phyloP scores from a whole-genome alignment of 2,797 vertebrate genomes.

The Peromyscus eremicus region DNA sequence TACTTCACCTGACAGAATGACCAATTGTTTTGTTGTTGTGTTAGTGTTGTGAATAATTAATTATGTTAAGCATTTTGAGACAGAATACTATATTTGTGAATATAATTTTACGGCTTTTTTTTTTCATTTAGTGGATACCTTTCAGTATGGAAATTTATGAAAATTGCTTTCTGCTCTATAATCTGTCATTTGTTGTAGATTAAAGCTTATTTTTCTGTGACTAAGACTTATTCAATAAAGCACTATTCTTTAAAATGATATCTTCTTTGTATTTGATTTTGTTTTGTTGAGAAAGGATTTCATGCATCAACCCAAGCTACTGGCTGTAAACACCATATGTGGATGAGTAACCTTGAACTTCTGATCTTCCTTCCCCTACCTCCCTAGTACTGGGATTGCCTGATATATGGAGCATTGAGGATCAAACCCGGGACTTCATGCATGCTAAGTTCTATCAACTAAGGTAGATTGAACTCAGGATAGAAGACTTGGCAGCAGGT shows the following conservation, averaged over 20 bases:
- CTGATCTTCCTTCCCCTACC: not conserved
- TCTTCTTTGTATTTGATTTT: constrained; percentile 56
- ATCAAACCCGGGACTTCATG: not conserved
- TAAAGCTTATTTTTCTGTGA: constrained; percentile 84
- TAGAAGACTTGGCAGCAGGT: not conserved
- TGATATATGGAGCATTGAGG: not conserved
- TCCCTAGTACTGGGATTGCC: not conserved
- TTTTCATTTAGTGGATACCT: constrained; percentile 68
- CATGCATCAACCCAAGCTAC: not conserved
- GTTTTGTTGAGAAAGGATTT: not conserved
- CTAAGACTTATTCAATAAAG: constrained; percentile 83
- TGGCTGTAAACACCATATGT: not conserved
- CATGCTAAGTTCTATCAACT: not conserved
- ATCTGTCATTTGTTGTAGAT: constrained; percentile 76
- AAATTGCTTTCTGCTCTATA: constrained; percentile 74
- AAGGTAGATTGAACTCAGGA: not conserved
- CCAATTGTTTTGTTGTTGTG: constrained; percentile 57
- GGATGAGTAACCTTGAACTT: not conserved
- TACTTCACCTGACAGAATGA: constrained; percentile 63
- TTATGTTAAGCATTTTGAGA: constrained; percentile 68
- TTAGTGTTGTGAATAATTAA: constrained; percentile 79
- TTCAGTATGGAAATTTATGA: constrained; percentile 71
- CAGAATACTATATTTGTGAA: constrained; percentile 80
- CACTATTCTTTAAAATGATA: constrained; percentile 81
- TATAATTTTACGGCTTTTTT: constrained; percentile 74